These are phyloP conservation scores for Axea sp. DNA, from an alignment of 2,888 invertebrate species.

Conservation along the genomic window DNA sequence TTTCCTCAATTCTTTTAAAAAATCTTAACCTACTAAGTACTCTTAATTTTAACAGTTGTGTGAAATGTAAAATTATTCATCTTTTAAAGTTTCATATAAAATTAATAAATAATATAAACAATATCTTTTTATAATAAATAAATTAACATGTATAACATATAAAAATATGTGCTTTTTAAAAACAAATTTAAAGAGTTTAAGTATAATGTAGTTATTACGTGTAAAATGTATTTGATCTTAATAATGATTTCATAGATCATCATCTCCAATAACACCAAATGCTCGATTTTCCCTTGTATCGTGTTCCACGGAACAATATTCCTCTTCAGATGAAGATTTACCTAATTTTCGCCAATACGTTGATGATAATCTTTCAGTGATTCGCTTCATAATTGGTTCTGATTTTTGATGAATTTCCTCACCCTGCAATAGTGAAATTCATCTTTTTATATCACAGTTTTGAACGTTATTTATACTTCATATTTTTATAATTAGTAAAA, in stretches of 20 bases:
- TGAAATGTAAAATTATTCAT: constrained; percentile 1
- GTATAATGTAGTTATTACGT: constrained; percentile 19
- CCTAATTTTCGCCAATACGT: constrained; percentile 86
- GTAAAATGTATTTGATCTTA: constrained; percentile 18
- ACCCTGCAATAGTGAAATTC: no score
- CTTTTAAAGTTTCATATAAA: background rate
- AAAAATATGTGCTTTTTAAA: constrained; percentile 35
- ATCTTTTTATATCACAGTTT: no score
- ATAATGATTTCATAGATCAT: constrained; percentile 85
- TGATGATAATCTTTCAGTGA: constrained; percentile 85
- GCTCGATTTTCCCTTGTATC: constrained; percentile 93
- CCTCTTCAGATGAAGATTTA: constrained; percentile 48
- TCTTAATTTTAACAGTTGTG: constrained; percentile 5
- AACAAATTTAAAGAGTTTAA: constrained; percentile 13
- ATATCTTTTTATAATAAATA: constrained; percentile 26
- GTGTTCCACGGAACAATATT: constrained; percentile 71
- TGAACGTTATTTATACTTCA: no score
- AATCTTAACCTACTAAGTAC: constrained; percentile 5
- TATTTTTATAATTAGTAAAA: no score
- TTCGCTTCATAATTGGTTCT: constrained; percentile 87
- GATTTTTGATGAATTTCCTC: constrained; percentile 68
- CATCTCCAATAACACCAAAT: constrained; percentile 97
- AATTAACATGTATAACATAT: constrained; percentile 41
- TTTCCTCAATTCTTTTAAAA: background rate
- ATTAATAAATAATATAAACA: constrained; percentile 38